Percentiles rank a stretch among this genome's conserved stretches.
These are phyloP conservation scores for Agonopterix arenella DNA, from an alignment of 2,888 invertebrate species.

Conservation along the genomic window DNA sequence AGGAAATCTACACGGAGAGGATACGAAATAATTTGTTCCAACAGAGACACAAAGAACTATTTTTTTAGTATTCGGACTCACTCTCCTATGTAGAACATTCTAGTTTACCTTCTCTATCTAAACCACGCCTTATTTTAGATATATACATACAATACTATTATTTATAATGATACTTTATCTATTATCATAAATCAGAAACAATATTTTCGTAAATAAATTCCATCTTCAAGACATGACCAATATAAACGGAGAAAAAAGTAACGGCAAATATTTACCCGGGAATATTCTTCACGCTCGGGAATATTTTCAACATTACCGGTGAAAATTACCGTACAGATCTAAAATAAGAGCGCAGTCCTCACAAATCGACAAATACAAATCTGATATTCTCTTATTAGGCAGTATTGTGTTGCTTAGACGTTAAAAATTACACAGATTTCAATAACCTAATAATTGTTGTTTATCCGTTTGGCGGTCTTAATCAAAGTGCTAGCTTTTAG, in stretches of 20 bases:
- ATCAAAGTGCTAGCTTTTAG: constrained; percentile 5
- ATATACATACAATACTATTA: too few species aligned
- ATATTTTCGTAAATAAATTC: too few species aligned
- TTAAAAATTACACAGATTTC: constrained; percentile 38
- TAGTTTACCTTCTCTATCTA: neutral
- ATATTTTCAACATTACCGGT: neutral
- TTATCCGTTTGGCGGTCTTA: constrained; percentile 7
- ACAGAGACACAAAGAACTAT: constrained; percentile 6
- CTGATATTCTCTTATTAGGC: constrained; percentile 58
- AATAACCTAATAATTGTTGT: constrained; percentile 63
- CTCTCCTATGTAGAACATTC: too few species aligned
- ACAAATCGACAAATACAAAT: constrained; percentile 37
- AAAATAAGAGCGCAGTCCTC: constrained; percentile 9
- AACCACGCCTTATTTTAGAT: too few species aligned
- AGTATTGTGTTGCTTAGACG: constrained; percentile 64
- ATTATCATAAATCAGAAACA: too few species aligned
- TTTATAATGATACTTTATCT: too few species aligned
- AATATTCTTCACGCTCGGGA: neutral
- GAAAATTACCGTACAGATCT: neutral
- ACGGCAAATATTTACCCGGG: neutral
- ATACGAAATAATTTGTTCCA: constrained; percentile 2
- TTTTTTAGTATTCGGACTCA: too few species aligned
- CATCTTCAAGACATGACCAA: too few species aligned
- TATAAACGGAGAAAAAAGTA: neutral
- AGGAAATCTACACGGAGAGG: constrained; percentile 37